Evolutionary conservation across 1,140 invertebrate genomes (phyloP).

Genomic region (Bombus pyrosoma): DNA sequence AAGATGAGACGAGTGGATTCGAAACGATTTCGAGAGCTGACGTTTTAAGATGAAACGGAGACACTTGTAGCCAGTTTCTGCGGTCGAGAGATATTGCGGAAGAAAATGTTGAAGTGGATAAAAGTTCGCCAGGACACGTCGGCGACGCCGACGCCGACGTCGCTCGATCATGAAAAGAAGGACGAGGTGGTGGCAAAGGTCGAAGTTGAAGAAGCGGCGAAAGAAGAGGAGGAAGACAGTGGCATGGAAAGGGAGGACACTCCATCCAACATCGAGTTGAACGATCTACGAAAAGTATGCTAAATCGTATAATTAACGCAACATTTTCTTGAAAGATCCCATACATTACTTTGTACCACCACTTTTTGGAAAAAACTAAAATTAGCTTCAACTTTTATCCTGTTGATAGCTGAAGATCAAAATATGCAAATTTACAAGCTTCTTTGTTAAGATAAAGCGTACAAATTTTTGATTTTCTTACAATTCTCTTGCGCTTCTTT

Average conservation of each 20-base stretch:
- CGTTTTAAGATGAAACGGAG: neutral
- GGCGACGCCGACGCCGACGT: conserved; percentile 64
- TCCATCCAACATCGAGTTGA: conserved; percentile 72
- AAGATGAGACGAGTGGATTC: neutral
- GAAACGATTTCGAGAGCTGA: neutral
- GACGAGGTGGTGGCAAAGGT: conserved; percentile 35
- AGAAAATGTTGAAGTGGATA: conserved; percentile 81
- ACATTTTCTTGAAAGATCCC: neutral
- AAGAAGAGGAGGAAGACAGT: conserved; percentile 75
- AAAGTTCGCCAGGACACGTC: conserved; percentile 78
- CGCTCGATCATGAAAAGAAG: conserved; percentile 47
- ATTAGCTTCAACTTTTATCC: no score
- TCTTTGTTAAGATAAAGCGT: no score
- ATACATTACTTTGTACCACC: neutral
- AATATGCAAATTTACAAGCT: no score
- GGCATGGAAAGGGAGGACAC: conserved; percentile 80
- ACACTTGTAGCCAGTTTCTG: neutral
- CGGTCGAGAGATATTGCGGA: neutral
- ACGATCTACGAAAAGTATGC: conserved; percentile 79
- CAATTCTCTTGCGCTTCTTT: no score
- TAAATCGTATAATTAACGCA: neutral
- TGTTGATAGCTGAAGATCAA: no score
- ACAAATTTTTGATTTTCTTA: no score
- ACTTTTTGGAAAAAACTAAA: neutral
- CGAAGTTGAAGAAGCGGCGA: conserved; percentile 63